Evolutionary conservation across 92 coral and sea anemone genomes (phyloP).

Genomic region (Palythoa grandiflora): DNA sequence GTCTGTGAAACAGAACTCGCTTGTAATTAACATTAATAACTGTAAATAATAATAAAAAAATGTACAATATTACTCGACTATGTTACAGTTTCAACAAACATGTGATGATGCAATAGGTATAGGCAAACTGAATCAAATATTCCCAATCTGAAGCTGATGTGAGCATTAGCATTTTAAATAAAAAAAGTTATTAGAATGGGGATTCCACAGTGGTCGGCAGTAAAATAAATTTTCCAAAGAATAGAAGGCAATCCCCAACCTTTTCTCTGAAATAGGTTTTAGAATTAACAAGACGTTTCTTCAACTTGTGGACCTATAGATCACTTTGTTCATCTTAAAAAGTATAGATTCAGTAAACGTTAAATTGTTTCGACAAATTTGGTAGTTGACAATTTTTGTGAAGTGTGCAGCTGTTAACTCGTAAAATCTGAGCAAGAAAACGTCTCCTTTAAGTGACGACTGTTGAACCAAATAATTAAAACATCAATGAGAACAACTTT

Average conservation of each 20-base stretch:
- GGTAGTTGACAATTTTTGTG: too few species aligned
- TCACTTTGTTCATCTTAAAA: too few species aligned
- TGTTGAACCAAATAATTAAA: too few species aligned
- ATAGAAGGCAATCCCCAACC: not conserved
- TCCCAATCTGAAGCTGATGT: not conserved
- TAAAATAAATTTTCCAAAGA: not conserved
- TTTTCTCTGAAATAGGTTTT: not conserved
- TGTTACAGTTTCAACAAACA: not conserved
- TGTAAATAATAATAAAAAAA: not conserved
- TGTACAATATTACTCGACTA: not conserved
- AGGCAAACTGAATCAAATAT: not conserved
- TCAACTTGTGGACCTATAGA: too few species aligned
- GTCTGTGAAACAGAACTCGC: not conserved
- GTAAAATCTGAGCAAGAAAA: too few species aligned
- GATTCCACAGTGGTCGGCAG: not conserved
- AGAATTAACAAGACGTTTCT: too few species aligned
- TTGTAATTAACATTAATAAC: not conserved
- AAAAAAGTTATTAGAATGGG: not conserved
- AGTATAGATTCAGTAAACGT: too few species aligned
- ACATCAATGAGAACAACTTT: too few species aligned
- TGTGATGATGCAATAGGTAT: constrained; percentile 5
- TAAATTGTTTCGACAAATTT: too few species aligned
- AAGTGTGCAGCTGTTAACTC: too few species aligned
- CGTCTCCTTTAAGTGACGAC: too few species aligned
- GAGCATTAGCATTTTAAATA: not conserved